Base-by-base conservation (phyloP, 2,888 invertebrate genomes). In the Mythimna impura region DNA sequence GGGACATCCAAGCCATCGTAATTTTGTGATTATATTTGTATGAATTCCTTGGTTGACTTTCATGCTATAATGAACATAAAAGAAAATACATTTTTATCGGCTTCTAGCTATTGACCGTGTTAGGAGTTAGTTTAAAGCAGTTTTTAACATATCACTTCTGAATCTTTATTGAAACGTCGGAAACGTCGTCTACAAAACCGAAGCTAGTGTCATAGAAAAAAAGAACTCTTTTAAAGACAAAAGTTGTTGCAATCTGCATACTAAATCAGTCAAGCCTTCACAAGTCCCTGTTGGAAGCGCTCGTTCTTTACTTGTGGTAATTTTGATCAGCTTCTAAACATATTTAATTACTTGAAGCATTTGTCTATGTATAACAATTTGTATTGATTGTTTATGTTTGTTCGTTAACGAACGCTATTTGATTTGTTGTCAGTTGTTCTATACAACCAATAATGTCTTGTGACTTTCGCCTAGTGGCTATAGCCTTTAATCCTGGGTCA, bases 181-280 rank as follows among this genome's bases (percentile, higher is more conserved):
- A 67, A 80, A 67, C 20, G 60, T 43, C 55, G 52, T 71, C 50
- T 66, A 62, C 61, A 64, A 81, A 81, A 50, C 7, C 5, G 20
- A 66, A 57, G 52, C 12, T 3, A 20, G 30, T 40, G 62, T 54
- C 30, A 54, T 52, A 34, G 17, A n/a, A 69, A 64, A 69, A 66
- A 62, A 66, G 9, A 64, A 54, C 30, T 43, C 36, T 71, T 76
- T 69, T 30, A 61, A 61, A 58, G 40, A 69, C 67, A 61, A 72
- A 71, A 62, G 34, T 58, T 58, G 66, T 52, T 14, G 14, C 65
- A 76, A 74, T 80, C 63, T 72, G 22, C 84, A 72, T 83, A 70
- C 43, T 63, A 66, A 74, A 80, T 70, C 60, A 69, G 71, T 68
- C 66, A 71, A 63, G 36, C 10, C 57, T 66, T 72, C 47, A 60